Evolutionary conservation across 2,113 vertebrate genomes (phyloP), one percentile per base, ranked within the genome.

Genomic region (Forbesichthys papilliferus): DNA sequence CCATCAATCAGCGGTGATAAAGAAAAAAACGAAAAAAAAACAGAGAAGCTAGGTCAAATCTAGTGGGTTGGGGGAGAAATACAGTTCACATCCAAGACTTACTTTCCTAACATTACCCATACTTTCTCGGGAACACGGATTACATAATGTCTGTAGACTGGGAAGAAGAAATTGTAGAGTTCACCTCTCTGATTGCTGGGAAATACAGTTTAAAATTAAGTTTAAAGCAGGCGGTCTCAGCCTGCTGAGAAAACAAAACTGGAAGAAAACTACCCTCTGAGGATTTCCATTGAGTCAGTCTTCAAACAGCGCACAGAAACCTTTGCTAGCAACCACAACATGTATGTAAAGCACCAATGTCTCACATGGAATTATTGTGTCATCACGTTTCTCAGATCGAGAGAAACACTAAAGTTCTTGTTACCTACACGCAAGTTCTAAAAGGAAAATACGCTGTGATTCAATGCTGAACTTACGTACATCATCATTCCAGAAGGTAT

Each of bases 1-100:
- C 47, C 52, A 61, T 71, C 51, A 68, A 68, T 65, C 55, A 68
- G 48, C 47, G 52, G 62, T 2, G 46, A 36, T 20, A 13, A 55
- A 13, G 16, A 51, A 34, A 3, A 8, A 33, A 11, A 27, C n/a
- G n/a, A 48, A 57, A 33, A 47, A 5, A n/a, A 18, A 60, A 51
- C 48, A 56, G 2, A 33, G 59, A 33, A 48, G 5, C 66, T 57
- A 3, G 1, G 48, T 12, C 47, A 52, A 6, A 46, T 7, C 13
- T n/a, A n/a, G 16, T 49, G n/a, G 11, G 2, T 48, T 42, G 55
- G 48, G 27, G 9, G 11, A 66, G 11, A 68, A 13, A 42, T 47
- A 42, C 3, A 55, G 48, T 49, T 16, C 61, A 52, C 16, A 48
- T 52, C 18, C 36, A 47, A 13, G 36, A 42, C 7, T 54, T 54